phyloP scores from a whole-genome alignment of 2,113 vertebrate genomes.

The Proteles cristata region DNA sequence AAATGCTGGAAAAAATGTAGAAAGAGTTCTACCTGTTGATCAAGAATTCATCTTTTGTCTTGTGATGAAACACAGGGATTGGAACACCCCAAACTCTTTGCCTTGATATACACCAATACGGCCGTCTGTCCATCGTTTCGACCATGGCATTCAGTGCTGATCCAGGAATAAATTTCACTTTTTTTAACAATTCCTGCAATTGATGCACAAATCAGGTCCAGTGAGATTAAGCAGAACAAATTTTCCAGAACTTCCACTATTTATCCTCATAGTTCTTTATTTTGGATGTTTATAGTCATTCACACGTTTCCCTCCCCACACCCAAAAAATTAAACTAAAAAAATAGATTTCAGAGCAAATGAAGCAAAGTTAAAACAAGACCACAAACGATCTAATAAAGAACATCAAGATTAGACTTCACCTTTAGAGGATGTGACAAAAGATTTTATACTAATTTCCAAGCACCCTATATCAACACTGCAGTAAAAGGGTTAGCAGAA shows the following conservation, averaged over 20 bases:
- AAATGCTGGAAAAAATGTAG: background rate
- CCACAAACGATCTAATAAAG: background rate
- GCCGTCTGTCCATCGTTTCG: slow-evolving; percentile 93
- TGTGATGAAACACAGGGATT: slow-evolving; percentile 96
- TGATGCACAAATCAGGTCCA: slow-evolving; percentile 28
- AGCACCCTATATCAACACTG: background rate
- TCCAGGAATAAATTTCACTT: slow-evolving; percentile 93
- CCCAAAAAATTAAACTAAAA: background rate
- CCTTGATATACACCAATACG: slow-evolving; percentile 98
- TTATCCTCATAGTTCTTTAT: background rate
- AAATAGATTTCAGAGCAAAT: background rate
- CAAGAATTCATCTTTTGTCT: slow-evolving; percentile 91
- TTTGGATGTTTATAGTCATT: background rate
- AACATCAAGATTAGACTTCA: background rate
- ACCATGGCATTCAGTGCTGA: slow-evolving; percentile 91
- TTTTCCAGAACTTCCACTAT: background rate
- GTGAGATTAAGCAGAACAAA: background rate
- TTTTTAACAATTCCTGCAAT: slow-evolving; percentile 92
- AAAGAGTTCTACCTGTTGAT: slow-evolving; percentile 92
- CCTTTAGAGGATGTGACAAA: background rate
- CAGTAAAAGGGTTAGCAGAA: background rate
- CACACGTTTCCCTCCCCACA: rapidly evolving
- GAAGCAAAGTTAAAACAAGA: background rate
- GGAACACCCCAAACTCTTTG: slow-evolving; percentile 97
- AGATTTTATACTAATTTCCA: background rate